Percentiles rank a stretch among this genome's conserved stretches.
Conservation (phyloP, 2,113 vertebrate genomes). For the Calyptomena viridis region DNA sequence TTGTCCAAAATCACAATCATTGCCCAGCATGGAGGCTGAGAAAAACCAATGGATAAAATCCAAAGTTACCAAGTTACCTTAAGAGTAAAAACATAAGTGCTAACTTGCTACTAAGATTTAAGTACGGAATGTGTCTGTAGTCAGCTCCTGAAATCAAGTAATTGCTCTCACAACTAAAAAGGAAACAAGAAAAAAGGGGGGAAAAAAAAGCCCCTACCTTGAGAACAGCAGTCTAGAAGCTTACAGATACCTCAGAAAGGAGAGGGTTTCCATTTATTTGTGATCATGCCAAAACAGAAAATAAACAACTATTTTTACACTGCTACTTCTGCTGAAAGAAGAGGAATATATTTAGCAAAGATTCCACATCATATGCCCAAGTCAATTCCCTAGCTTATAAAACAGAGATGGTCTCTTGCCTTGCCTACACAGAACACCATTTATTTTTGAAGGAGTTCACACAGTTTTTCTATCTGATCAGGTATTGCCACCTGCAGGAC, state of each 20-base stretch:
- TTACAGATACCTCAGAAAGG: background rate
- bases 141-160: background rate
- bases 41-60: background rate
- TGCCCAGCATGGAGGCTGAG: background rate
- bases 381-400: background rate
- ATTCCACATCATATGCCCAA: background rate
- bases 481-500: constrained; percentile 50
- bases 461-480: background rate
- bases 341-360: background rate
- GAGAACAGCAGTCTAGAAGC: background rate
- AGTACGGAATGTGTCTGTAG: background rate
- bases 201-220: background rate
- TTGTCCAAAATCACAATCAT: background rate
- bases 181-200: accelerated
- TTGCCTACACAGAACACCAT: background rate
- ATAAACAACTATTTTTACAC: constrained; percentile 6
- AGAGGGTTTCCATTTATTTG: background rate
- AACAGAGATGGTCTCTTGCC: background rate
- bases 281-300: background rate
- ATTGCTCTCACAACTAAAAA: background rate
- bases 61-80: background rate
- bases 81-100: background rate
- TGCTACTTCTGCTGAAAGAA: background rate
- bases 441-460: background rate
- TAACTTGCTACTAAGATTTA: background rate